A percentile compares a stretch with the other conserved stretches of the same genome.
Conservation (phyloP, 2,888 invertebrate species). For the Beris morrisii region DNA sequence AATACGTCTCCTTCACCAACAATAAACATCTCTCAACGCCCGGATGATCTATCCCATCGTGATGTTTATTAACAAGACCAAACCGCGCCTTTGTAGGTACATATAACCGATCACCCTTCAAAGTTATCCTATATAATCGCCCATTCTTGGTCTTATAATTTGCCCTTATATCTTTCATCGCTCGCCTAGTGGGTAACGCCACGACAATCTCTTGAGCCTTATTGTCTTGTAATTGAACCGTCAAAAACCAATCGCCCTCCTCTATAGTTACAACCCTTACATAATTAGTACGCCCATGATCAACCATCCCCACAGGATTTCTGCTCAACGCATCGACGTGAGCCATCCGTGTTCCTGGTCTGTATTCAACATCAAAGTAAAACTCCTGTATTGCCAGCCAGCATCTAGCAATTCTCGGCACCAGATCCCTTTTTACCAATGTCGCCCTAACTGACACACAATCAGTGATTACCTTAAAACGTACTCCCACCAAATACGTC, state of each 20-base stretch:
- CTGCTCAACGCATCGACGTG: too few relatives aligned
- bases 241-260: not conserved
- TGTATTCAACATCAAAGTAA: too few relatives aligned
- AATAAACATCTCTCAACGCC: constrained; percentile 3
- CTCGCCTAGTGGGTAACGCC: not conserved
- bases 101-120: not conserved
- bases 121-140: not conserved
- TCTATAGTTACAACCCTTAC: not conserved
- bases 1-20: too few relatives aligned
- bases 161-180: not conserved
- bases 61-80: not conserved
- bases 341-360: too few relatives aligned
- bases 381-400: too few relatives aligned
- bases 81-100: not conserved
- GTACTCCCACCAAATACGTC: too few relatives aligned
- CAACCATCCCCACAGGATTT: not conserved
- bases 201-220: not conserved
- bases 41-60: not conserved
- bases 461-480: too few relatives aligned
- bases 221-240: not conserved
- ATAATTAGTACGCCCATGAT: not conserved
- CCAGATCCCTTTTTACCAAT: too few relatives aligned
- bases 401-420: too few relatives aligned
- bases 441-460: too few relatives aligned
- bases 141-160: not conserved